Evolutionary conservation across 2,797 vertebrate species (phyloP), one percentile per base, ranked within the genome.

Genomic region (Tapera naevia): DNA sequence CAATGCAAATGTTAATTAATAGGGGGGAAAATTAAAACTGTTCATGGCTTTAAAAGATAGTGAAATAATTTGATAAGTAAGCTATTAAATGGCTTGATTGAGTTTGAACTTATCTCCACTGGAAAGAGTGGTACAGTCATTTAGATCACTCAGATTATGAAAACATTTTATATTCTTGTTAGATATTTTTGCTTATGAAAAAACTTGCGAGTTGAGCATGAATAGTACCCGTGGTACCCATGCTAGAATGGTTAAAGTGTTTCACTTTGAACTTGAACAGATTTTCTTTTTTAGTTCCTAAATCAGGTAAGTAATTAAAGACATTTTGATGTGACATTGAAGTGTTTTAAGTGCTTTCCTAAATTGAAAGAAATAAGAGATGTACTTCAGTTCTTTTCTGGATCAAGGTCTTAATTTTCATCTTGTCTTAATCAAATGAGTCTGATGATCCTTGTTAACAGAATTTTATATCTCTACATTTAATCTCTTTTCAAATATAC

Each of bases 1-100:
- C 56, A 94, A 74, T 83, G 80, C 10, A 94, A 73, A 91, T 84
- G 15, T 51, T 79, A 93, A 61, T 91, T 80, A 80, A 51, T 76
- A 56, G 53, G 28, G 69, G 18, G 9, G 1, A 16, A 35, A 69
- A 88, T 30, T 35, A 25, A 30, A 14, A 78, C 23, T 60, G 18
- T 64, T 91, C 54, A n/a, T 81, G 60, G 24, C 23, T 92, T 92
- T 89, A 83, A 88, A 92, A 93, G 66, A 30, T 57, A 76, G 58
- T 86, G 10, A 85, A 89, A 72, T 65, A 0, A 60, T 78, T 85
- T 80, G 70, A 53, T 89, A 92, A 86, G 28, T 85, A 91, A 74
- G 57, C 66, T 86, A 45, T 83, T 92, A 83, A 80, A 74, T 57
- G 18, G 27, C n/a, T 74, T 91, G 79, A 83, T 57, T 72, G 69